Base-by-base conservation (phyloP, 2,888 invertebrate species). In the Mactromeris polynyma region DNA sequence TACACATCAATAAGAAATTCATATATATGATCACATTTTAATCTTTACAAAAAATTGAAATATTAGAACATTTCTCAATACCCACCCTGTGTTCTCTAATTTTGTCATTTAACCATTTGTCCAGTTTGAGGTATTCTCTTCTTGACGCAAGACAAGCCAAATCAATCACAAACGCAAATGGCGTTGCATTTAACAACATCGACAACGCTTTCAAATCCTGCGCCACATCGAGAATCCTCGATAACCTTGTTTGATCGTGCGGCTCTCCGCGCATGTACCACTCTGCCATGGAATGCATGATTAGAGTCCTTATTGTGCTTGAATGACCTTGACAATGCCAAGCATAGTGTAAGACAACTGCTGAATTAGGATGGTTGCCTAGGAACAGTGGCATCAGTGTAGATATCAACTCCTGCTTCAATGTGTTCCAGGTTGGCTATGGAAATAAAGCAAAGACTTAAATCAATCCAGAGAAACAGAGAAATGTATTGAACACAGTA, bases 91-190 rank as follows among this genome's bases (percentile, higher is more conserved):
- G 99, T 95, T 99, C 99, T 91, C 98, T 97, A 90, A 99, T 98
- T 97, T 99, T 99, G 96, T 99, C 99, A 0, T 98, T 98, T 19
- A 99, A 97, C 99, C 99, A 99, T 96, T 99, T 99, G 96, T 99
- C 99, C 33, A 99, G 97, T 96, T 99, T 99, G 19, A 99, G 97
- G 96, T 99, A 99, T 96, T 99, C 99, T 87, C 99, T 97, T 83
- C 99, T 97, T 0, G 99, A 99, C 0, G 99, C 99, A 91, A 99
- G 97, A 96, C 99, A 99, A 0, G 99, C 99, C 94, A 99, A 97
- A 97, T 99, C 99, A 93, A 99, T 99, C 69, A 99, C 98, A 97
- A 99, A 99, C 33, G 96, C 96, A 93, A 96, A 96, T 33, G 96
- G 98, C 93, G 98, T 98, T 0, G 98, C 98, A 96, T 99, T 99